Evolutionary conservation across 2,888 invertebrate genomes (phyloP), one percentile per base, ranked within the genome.

Genomic region (Leistus spinibarbis): DNA sequence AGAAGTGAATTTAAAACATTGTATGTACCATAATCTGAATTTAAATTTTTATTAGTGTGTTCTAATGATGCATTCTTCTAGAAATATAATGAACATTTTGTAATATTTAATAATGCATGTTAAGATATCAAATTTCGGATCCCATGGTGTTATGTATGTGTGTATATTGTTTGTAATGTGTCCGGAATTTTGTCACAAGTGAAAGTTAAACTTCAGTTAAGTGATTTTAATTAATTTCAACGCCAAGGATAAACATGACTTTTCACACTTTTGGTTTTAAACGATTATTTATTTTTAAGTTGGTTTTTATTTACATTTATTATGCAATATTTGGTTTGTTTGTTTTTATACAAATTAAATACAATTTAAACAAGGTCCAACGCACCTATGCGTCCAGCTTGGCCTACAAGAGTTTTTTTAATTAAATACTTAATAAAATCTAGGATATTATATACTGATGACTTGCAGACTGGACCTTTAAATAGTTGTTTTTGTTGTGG

Each of bases 131-230:
- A 40, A 40, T 5, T 2, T 40, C 5, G 13, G 19, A 57, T 57
- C 19, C 57, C 57, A 57, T 57, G 57, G 57, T 57, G n/a, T 57
- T 20, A 16, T 10, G 13, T 4, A 7, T 40, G 13, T 7, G 13
- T 7, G 7, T 57, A 57, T 57, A n/a, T 20, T 2, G 57, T 57
- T 62, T 70, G 54, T 64, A 63, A 64, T 64, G 64, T 64, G 54
- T 71, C 53, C n/a, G 64, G 71, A 71, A 64, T 71, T 70, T 70
- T 70, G 70, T 70, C 70, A 70, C 62, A 71, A 64, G 54, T 71
- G 71, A 71, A 71, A 71, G 71, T 71, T 64, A 40, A 69, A 53
- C 54, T 57, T 40, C 60, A 66, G 22, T 19, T 54, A 71, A 71
- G 56, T 62, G 24, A 16, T 64, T 60, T 71, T 64, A 71, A 71